Percentiles rank a stretch among this genome's conserved stretches.
These are phyloP conservation scores for Peromyscus californicus DNA, from an alignment of 2,113 vertebrate genomes.

Conservation along the genomic window DNA sequence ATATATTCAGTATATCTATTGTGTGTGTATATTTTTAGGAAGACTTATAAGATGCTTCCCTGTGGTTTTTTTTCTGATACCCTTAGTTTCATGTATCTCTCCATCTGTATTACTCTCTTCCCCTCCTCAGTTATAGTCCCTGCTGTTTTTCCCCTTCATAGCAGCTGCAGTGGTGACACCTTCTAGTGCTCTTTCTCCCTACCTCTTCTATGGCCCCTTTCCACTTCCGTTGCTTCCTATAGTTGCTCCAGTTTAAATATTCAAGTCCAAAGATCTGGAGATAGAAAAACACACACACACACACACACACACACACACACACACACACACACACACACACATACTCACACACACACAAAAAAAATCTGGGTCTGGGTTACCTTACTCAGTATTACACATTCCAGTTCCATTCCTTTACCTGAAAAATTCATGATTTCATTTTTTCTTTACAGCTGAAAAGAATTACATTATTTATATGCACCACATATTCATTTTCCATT, in stretches of 20 bases:
- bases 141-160: neutral
- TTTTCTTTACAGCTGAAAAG: neutral
- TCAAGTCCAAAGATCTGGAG: neutral
- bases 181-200: neutral
- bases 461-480: neutral
- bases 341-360: too few relatives aligned
- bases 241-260: neutral
- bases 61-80: too few relatives aligned
- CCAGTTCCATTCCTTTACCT: neutral
- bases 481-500: neutral
- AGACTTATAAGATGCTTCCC: too few relatives aligned
- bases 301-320: too few relatives aligned
- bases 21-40: too few relatives aligned
- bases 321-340: too few relatives aligned
- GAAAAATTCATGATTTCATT: neutral
- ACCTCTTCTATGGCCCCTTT: neutral
- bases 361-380: neutral
- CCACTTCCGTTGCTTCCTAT: neutral
- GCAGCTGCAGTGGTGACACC: neutral
- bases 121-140: neutral
- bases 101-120: neutral
- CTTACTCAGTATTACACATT: neutral
- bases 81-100: too few relatives aligned
- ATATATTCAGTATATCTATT: too few relatives aligned
- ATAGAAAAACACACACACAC: neutral